phyloP scores from a whole-genome alignment of 2,113 vertebrate genomes.

The Malaclemys terrapin region DNA sequence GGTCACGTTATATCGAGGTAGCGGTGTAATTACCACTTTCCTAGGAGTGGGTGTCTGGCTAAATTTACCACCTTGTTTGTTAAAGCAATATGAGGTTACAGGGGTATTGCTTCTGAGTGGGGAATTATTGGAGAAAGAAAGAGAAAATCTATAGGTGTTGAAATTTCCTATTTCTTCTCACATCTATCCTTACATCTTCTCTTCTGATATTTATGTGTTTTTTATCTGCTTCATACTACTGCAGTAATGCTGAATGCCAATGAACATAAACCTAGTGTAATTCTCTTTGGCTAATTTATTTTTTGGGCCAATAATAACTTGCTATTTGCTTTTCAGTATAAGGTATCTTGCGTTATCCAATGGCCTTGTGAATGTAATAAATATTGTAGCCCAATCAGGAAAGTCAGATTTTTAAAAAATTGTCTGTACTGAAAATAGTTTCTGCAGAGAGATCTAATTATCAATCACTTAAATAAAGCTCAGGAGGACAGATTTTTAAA shows the following conservation, averaged over 20 bases:
- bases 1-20: too few relatives aligned
- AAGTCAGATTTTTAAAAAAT: background rate
- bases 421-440: background rate
- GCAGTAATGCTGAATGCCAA: background rate
- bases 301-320: background rate
- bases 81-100: slow-evolving; percentile 58
- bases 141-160: background rate
- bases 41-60: slow-evolving; percentile 33
- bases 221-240: background rate
- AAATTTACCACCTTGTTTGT: slow-evolving; percentile 45
- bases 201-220: background rate
- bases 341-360: background rate
- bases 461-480: background rate
- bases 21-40: slow-evolving; percentile 57
- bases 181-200: background rate
- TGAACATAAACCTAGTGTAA: background rate
- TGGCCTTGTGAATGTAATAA: background rate
- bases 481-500: background rate
- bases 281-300: background rate
- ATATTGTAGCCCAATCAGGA: background rate
- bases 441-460: background rate
- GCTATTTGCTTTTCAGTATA: background rate
- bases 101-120: background rate
- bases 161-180: background rate
- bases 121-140: background rate